Conservation (phyloP, 2,888 invertebrate species). For the Notodonta dromedarius region DNA sequence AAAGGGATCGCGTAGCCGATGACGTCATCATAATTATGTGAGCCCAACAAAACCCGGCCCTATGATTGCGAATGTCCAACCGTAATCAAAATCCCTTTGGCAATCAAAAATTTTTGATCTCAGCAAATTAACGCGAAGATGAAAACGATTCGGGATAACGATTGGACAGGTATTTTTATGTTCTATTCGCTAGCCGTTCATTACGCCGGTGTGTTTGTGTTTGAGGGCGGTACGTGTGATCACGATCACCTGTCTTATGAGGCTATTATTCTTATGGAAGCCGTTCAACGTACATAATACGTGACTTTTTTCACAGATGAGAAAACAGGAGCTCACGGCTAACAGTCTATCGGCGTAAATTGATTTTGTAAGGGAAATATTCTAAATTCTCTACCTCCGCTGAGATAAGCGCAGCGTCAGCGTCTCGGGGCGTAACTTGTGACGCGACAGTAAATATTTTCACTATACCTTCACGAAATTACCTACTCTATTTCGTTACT, state of each 20-base stretch:
- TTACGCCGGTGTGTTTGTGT: conserved; percentile 21
- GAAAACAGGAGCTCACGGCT: conserved; percentile 55
- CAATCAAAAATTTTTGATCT: conserved; percentile 34
- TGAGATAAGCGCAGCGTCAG: conserved; percentile 51
- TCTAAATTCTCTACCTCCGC: conserved; percentile 65
- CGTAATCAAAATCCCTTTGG: conserved; percentile 41
- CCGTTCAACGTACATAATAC: conserved; percentile 64
- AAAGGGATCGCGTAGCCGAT: conserved; percentile 30
- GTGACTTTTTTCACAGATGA: conserved; percentile 72
- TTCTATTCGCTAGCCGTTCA: conserved; percentile 1
- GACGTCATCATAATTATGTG: conserved; percentile 47
- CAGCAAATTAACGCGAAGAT: conserved; percentile 34
- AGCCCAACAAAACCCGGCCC: conserved; percentile 27
- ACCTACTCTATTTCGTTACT: not conserved
- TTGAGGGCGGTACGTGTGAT: conserved; percentile 31
- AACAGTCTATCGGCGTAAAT: conserved; percentile 70
- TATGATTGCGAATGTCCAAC: conserved; percentile 41
- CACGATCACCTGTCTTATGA: conserved; percentile 54
- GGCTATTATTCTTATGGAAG: conserved; percentile 59
- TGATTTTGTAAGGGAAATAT: conserved; percentile 74
- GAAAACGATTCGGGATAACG: conserved; percentile 31
- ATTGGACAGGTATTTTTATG: conserved; percentile 26
- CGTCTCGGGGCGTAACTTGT: conserved; percentile 44
- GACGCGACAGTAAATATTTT: conserved; percentile 40
- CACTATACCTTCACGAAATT: conserved; percentile 33